Conservation (phyloP, 2,888 invertebrate genomes). For the Schizaphis graminum region DNA sequence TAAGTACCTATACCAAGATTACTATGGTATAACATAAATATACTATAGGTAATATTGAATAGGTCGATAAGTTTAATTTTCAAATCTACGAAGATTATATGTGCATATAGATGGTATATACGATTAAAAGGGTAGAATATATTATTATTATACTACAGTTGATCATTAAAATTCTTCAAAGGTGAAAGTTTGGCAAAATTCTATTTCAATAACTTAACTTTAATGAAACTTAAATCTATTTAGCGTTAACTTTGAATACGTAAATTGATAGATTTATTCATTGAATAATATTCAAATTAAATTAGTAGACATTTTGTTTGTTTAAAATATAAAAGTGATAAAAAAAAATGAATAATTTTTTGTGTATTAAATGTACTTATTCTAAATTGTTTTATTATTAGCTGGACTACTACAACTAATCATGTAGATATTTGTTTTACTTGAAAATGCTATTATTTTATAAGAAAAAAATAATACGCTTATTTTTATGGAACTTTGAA, state of each 20-base stretch:
- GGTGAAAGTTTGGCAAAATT: background rate
- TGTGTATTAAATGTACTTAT: background rate
- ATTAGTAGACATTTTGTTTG: background rate
- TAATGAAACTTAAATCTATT: slow-evolving; percentile 11
- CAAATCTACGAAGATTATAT: background rate
- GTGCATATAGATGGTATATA: background rate
- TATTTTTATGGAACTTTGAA: background rate
- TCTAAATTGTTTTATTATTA: background rate
- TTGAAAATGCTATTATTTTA: background rate
- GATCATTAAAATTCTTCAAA: slow-evolving; percentile 2
- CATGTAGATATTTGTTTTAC: too few relatives aligned
- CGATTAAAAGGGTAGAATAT: slow-evolving; percentile 3
- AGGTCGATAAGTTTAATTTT: slow-evolving; percentile 4
- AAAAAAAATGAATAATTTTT: background rate
- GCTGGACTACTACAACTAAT: background rate
- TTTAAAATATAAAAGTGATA: background rate
- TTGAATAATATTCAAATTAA: background rate
- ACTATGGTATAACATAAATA: background rate
- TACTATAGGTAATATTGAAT: background rate
- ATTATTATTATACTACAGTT: slow-evolving; percentile 16
- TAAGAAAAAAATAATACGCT: background rate
- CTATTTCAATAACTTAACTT: background rate
- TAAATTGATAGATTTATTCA: background rate
- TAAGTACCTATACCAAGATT: background rate
- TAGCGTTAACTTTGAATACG: background rate